Evolutionary conservation across 2,888 invertebrate species (phyloP), one percentile per base, ranked within the genome.

Genomic region (Graphium colonna): DNA sequence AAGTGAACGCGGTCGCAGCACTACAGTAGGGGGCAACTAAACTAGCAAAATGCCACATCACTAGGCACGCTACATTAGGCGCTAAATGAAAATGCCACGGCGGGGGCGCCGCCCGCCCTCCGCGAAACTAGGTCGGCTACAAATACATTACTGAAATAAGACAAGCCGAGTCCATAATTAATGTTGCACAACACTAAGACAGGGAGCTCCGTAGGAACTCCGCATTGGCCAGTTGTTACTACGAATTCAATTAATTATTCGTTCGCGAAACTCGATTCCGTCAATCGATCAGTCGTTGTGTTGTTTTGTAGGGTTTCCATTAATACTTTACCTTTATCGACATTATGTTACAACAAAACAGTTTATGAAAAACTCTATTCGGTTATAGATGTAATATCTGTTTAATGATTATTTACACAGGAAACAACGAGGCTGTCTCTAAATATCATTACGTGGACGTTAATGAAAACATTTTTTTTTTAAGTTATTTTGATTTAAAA

Each of bases 111-210:
- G 12, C 62, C 36, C 41, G 12, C 33, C 54, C 45, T 16, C 56
- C 60, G 53, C 57, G 60, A 67, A 78, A 77, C 57, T 77, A 65
- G 76, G 77, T 72, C 77, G 63, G 67, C 65, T 71, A 68, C 70
- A 74, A 76, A 76, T 70, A 77, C 73, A 75, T 74, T 77, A 75
- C 65, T 67, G 67, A 69, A 75, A 75, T 75, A 75, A 75, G 69
- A 71, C 65, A 68, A 60, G 57, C 67, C 75, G 75, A 68, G 73
- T 77, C 74, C 66, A 67, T 74, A 78, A 79, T 79, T 76, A 78
- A 79, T 72, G 69, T 70, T 69, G 77, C 65, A 73, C 71, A 76
- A 50, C 41, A 54, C 45, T 54, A 21, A 48, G 52, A 44, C 44
- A 28, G 28, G 15, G 15, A 51, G 45, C 38, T 48, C 47, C 21